Evolutionary conservation across 2,113 vertebrate species (phyloP), one percentile per base, ranked within the genome.

Genomic region (Syrrhaptes paradoxus): DNA sequence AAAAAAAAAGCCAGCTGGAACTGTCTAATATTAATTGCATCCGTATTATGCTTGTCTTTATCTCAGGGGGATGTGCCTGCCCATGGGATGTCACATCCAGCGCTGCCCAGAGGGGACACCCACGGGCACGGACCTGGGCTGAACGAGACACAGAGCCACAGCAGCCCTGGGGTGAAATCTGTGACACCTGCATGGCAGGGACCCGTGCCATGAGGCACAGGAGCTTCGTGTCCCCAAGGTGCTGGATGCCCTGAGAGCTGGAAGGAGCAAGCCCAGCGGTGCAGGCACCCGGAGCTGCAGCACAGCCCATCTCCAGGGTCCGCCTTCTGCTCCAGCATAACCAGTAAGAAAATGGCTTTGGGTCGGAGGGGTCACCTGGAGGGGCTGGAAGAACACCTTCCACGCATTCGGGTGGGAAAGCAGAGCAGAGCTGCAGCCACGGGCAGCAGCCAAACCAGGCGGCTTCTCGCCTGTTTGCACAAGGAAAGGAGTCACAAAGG

Each of bases 111-210:
- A 25, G 19, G 49, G 49, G 49, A 51, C 1, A 11, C 72, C 31
- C n/a, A 18, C 3, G 6, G 55, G 26, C 13, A 26, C 3, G 6
- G 55, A 31, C 13, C 21, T 3, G 1, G n/a, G 7, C 2, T 4
- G 46, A 73, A 59, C 29, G 52, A 72, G 58, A 51, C 10, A 5
- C 9, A 65, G 31, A 26, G 75, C n/a, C 2, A 31, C 3, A 2
- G 29, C 32, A 66, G 41, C 6, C 46, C 10, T 2, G 2, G 36
- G 65, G 31, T 24, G 65, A 36, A 32, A 68, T 46, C 84, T 11
- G 51, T 5, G 3, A 21, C 11, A 5, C 34, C 32, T 4, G 28
- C 55, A 16, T 3, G 1, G 38, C 4, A 5, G 25, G 41, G 34
- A 49, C 51, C 58, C 8, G n/a, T n/a, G n/a, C n/a, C n/a, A n/a